Evolutionary conservation across 2,888 invertebrate genomes (phyloP).

Genomic region (Branchipolynoe longqiensis): DNA sequence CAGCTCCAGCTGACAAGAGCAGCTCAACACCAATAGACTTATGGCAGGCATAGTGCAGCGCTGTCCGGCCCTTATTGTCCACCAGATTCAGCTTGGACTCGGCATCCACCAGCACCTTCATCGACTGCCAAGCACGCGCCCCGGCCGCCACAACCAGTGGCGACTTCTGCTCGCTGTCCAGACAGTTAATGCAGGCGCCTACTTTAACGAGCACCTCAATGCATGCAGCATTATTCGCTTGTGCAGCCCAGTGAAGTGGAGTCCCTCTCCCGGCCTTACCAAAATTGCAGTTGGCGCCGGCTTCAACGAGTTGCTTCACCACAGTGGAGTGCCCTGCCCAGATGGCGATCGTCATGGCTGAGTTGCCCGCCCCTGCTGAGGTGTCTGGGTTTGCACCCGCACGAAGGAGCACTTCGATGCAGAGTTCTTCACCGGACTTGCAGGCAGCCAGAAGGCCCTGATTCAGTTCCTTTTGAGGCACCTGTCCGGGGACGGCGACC

Average conservation of each 20-base stretch:
- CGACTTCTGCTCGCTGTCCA: constrained; percentile 72
- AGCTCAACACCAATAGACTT: constrained; percentile 74
- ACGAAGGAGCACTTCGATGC: constrained; percentile 69
- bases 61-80: constrained; percentile 82
- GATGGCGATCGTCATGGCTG: constrained; percentile 70
- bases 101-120: constrained; percentile 45
- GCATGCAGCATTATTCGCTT: constrained; percentile 66
- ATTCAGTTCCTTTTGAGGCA: constrained; percentile 70
- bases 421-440: constrained; percentile 69
- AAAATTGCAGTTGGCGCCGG: background rate
- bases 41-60: constrained; percentile 82
- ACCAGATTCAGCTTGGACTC: constrained; percentile 68
- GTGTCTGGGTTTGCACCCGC: constrained; percentile 68
- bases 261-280: background rate
- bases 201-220: constrained; percentile 69
- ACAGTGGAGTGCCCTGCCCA: background rate
- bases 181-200: constrained; percentile 71
- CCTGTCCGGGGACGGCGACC: constrained; percentile 70
- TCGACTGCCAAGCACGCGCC: constrained; percentile 26
- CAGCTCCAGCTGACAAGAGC: constrained; percentile 75
- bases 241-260: constrained; percentile 48
- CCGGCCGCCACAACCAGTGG: constrained; percentile 75
- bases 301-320: background rate
- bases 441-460: constrained; percentile 69
- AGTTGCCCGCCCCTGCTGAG: constrained; percentile 67